Base-by-base conservation (phyloP, 2,113 vertebrate species). In the Capra hircus region DNA sequence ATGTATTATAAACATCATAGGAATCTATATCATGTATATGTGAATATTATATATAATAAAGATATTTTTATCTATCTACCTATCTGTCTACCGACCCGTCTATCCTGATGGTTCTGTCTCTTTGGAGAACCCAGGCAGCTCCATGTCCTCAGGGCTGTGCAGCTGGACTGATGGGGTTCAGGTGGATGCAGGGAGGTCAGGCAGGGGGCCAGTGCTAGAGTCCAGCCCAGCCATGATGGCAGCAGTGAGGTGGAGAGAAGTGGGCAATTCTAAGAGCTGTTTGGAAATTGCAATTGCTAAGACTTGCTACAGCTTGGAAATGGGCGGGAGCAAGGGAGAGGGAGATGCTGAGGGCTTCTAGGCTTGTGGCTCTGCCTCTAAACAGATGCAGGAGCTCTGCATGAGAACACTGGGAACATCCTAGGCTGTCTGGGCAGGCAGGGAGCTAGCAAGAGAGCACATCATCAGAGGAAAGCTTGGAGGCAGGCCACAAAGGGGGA, bases 311-410 rank as follows among this genome's bases (percentile, higher is more conserved):
- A 11, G 15, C 60, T 88, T 95, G 45, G 13, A 88, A 88, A 81
- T 40, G 13, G 30, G 0, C 0, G 0, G 5, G 25, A 3, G 5
- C 2, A 14, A 82, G 60, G 52, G 21, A 17, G 52, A 90, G 53
- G 25, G 19, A 55, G 57, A 25, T 15, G 14, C 5, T 57, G 36
- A 83, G 28, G 40, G 48, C 21, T 23, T 19, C 14, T 1, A 25
- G 36, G 36, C 9, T 85, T 93, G 50, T 86, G 36, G 23, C 11
- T 89, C 48, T 88, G n/a, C 17, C 62, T 82, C 62, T 78, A 52
- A 90, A 85, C 15, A 60, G 50, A 27, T 15, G 27, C 33, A 3
- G 6, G 6, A 6, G 19, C 27, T 52, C 81, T 95, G 90, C 27
- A 43, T 2, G 11, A 48, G 52, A 86, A 48, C 5, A 7, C 6